Evolutionary conservation across 2,113 vertebrate genomes (phyloP).

Genomic region (Passer domesticus): DNA sequence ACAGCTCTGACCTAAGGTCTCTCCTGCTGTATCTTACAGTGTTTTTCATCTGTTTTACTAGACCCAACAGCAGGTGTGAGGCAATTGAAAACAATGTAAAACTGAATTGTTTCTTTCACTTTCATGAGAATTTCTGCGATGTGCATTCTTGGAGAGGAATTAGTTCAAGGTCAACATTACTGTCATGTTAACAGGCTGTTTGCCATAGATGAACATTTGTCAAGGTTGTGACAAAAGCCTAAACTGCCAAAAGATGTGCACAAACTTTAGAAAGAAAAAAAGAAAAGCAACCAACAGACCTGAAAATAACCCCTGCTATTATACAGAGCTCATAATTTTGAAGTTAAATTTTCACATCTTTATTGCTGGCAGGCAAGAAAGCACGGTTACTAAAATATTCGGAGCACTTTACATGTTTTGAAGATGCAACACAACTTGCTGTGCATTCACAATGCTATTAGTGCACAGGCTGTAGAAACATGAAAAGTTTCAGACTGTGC

Average conservation of each 20-base stretch:
- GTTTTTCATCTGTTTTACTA: constrained; percentile 41
- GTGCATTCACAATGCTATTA: neutral
- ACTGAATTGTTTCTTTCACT: constrained; percentile 7
- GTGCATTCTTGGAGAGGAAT: constrained; percentile 47
- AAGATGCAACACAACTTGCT: neutral
- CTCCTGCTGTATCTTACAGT: constrained; percentile 30
- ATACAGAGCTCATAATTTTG: neutral
- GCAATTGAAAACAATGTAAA: constrained; percentile 54
- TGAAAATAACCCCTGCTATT: neutral
- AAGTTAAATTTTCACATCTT: neutral
- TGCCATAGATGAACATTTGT: constrained; percentile 10
- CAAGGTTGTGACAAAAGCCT: neutral
- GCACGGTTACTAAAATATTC: neutral
- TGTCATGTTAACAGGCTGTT: neutral
- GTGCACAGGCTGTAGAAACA: neutral
- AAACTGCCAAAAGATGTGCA: neutral
- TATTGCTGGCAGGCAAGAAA: neutral
- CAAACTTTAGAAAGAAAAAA: neutral
- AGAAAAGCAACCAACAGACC: neutral
- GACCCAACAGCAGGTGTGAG: constrained; percentile 60
- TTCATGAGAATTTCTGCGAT: neutral
- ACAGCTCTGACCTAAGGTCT: constrained; percentile 65
- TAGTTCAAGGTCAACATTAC: constrained; percentile 9
- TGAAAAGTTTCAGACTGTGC: neutral
- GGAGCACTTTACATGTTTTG: neutral